Percentiles rank a stretch among this genome's conserved stretches.
phyloP scores from a whole-genome alignment of 2,797 vertebrate species.

The Pseudochaenichthys georgianus region DNA sequence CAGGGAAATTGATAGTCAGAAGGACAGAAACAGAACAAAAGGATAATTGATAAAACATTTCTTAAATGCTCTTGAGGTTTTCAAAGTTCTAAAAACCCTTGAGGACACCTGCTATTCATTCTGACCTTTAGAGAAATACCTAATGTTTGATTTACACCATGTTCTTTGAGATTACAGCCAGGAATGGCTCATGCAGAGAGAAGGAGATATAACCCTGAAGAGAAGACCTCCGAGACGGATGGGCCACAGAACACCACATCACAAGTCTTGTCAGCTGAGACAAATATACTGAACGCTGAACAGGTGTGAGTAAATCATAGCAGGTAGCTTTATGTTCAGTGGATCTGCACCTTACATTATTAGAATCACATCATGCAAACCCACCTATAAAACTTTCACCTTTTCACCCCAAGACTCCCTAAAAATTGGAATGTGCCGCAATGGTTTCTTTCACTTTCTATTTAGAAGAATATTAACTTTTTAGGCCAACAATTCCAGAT shows the following conservation, averaged over 20 bases:
- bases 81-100: not conserved
- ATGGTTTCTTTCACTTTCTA: slow-evolving; percentile 34
- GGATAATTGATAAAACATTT: slow-evolving; percentile 3
- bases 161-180: slow-evolving; percentile 63
- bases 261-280: slow-evolving; percentile 21
- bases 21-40: not conserved
- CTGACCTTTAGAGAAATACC: slow-evolving; percentile 50
- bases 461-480: slow-evolving; percentile 30
- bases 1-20: not conserved
- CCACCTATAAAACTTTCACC: not conserved
- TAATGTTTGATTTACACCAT: slow-evolving; percentile 60
- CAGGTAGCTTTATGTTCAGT: slow-evolving; percentile 29
- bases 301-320: slow-evolving; percentile 54
- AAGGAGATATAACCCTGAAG: slow-evolving; percentile 69
- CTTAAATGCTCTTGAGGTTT: slow-evolving; percentile 5
- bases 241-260: slow-evolving; percentile 51
- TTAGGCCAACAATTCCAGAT: slow-evolving; percentile 35
- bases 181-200: slow-evolving; percentile 51
- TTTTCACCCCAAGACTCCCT: not conserved
- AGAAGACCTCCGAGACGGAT: slow-evolving; percentile 70
- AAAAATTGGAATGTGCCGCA: slow-evolving; percentile 6
- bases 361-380: not conserved
- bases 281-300: slow-evolving; percentile 24
- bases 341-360: slow-evolving; percentile 1
- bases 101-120: slow-evolving; percentile 54